Percentiles rank a stretch among this genome's conserved stretches.
Evolutionary conservation across 2,113 vertebrate genomes (phyloP).

Genomic region (Suncus etruscus): DNA sequence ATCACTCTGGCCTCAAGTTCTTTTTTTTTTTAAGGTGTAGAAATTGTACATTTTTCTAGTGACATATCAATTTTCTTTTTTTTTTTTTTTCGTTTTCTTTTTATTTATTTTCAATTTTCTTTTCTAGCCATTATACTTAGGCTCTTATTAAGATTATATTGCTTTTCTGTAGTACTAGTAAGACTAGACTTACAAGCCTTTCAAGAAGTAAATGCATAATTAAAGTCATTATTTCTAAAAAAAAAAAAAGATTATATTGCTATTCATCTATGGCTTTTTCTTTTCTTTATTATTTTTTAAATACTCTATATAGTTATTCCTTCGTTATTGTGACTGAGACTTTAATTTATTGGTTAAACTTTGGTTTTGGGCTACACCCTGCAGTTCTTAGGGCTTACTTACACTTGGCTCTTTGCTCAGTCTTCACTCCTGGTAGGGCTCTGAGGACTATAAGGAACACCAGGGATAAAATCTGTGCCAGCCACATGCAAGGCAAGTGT

Average conservation of each 20-base stretch:
- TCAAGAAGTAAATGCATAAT: no score
- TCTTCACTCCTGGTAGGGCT: no score
- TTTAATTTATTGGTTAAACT: neutral
- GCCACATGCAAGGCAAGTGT: no score
- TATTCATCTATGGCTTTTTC: neutral
- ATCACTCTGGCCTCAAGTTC: neutral
- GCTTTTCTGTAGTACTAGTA: no score
- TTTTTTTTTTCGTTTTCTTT: slow-evolving; percentile 21
- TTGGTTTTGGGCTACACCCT: no score
- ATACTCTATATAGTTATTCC: slow-evolving; percentile 24
- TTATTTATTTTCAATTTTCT: no score
- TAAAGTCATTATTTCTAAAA: no score
- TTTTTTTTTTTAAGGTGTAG: neutral
- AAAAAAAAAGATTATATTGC: neutral
- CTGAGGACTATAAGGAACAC: no score
- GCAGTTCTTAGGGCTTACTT: no score
- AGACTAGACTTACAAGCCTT: no score
- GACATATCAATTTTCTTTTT: slow-evolving; percentile 9
- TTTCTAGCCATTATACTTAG: neutral
- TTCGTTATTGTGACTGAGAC: neutral
- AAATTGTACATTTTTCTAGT: neutral
- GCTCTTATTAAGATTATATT: slow-evolving; percentile 4
- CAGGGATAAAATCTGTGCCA: no score
- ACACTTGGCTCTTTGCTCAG: no score
- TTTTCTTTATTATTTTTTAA: neutral